A percentile compares a stretch with the other conserved stretches of the same genome.
These are phyloP conservation scores for Orchestia grillus DNA, from an alignment of 1,140 invertebrate species.

Conservation along the genomic window DNA sequence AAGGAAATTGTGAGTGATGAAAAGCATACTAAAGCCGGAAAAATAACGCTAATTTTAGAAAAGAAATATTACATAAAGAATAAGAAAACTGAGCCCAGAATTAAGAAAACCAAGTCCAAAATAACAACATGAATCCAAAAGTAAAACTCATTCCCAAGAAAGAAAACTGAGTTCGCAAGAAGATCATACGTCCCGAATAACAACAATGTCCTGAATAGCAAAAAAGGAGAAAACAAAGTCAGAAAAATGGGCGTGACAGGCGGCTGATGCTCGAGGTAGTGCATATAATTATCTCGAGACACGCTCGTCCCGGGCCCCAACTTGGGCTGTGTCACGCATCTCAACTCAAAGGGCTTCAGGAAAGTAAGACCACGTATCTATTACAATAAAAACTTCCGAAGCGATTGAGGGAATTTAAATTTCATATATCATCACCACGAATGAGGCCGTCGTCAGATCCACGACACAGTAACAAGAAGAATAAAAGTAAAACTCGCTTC, in stretches of 20 bases:
- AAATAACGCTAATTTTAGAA: no score
- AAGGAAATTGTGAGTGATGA: no score
- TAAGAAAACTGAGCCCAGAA: no score
- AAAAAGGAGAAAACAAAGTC: neutral
- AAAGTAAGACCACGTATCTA: neutral
- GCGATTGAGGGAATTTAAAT: neutral
- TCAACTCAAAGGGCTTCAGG: neutral
- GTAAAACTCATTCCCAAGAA: no score
- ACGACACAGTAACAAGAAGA: no score
- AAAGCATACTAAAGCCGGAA: no score
- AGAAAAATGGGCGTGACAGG: neutral
- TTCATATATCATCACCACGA: neutral
- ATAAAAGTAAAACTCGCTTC: no score
- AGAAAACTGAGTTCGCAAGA: no score
- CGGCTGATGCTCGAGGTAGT: neutral
- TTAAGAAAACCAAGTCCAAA: neutral
- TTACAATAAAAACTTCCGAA: neutral
- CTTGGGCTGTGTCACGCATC: neutral
- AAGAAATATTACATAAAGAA: no score
- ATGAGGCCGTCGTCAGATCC: no score
- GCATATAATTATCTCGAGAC: neutral
- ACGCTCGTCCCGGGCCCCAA: neutral
- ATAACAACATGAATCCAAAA: neutral
- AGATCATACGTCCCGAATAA: no score
- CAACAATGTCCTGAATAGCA: no score